Evolutionary conservation across 2,113 vertebrate species (phyloP), one percentile per base, ranked within the genome.

Genomic region (Probosciger aterrimus): DNA sequence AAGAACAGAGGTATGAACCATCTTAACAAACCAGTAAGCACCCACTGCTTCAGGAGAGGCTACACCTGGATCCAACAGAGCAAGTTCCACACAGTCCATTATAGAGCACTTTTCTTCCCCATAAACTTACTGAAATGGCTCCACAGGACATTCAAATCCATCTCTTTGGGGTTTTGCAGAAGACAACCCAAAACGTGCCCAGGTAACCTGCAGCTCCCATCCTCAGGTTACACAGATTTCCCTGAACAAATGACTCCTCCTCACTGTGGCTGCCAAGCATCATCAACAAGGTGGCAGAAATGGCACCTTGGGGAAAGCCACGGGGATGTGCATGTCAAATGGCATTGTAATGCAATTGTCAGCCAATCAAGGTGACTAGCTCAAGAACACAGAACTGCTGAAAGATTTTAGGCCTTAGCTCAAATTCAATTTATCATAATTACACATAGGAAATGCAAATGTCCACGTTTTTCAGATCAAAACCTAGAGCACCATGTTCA

Each of bases 401-500:
- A 52, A 76, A 33, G 46, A 55, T 41, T 92, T 82, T 7, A 62
- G 35, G 37, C 24, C 81, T 84, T 79, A 89, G 20, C 67, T 87
- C 84, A 35, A 53, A 52, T 78, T 59, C 25, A 44, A 6, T 81
- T 86, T 62, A 70, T 74, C 53, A 19, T 15, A 55, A 47, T 41
- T 49, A 68, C 31, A 50, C 14, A 13, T 1, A 27, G 11, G 35
- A 82, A 94, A 65, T 37, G 35, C 25, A 84, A 79, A 92, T 37
- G 79, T 4, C 27, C 37, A 28, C 23, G 46, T 69, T 91, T 95
- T 95, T 73, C 70, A 92, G 65, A 69, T 57, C 28, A 94, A 88
- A 87, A 49, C 24, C 81, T 75, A 35, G 78, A 84, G 74, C 22
- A 71, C 15, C 18, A 47, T 2, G 2, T 68, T 76, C 49, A 39